phyloP scores from a whole-genome alignment of 2,888 invertebrate genomes.

The Amphiduros pacificus region DNA sequence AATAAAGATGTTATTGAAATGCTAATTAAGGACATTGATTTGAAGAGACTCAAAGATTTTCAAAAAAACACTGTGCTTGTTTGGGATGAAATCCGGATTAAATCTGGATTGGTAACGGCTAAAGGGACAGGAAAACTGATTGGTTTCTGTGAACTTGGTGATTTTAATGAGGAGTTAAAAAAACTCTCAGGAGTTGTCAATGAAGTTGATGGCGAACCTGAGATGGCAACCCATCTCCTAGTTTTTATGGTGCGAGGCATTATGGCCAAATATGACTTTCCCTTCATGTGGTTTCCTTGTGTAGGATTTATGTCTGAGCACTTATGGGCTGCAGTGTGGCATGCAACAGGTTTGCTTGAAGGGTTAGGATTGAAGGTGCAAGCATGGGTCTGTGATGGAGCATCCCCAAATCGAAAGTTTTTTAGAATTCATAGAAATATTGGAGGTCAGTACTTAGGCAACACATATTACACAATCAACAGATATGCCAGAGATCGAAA shows the following conservation, averaged over 20 bases:
- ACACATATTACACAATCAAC: conserved; percentile 2
- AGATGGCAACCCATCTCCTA: not conserved
- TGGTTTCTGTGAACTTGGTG: conserved; percentile 2
- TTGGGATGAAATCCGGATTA: conserved; percentile 9
- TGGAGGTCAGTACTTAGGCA: not conserved
- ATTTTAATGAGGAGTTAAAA: not conserved
- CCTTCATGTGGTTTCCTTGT: conserved; percentile 3
- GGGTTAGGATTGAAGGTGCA: not conserved
- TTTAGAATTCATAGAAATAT: not conserved
- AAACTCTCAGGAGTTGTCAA: not conserved
- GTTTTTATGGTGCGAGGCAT: conserved; percentile 12
- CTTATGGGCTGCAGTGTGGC: not conserved
- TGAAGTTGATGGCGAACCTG: not conserved
- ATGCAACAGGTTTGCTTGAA: not conserved
- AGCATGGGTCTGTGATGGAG: conserved; percentile 8
- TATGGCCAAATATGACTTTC: not conserved
- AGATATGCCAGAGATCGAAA: not conserved
- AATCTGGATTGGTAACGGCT: not conserved
- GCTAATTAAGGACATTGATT: not conserved
- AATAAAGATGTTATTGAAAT: not conserved
- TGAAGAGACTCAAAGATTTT: not conserved
- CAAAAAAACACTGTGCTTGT: conserved; percentile 1
- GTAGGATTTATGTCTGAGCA: not conserved
- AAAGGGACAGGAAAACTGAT: conserved; percentile 6
- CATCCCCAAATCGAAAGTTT: conserved; percentile 7